Conservation (phyloP, 2,113 vertebrate genomes). For the Acrocephalus arundinaceus region DNA sequence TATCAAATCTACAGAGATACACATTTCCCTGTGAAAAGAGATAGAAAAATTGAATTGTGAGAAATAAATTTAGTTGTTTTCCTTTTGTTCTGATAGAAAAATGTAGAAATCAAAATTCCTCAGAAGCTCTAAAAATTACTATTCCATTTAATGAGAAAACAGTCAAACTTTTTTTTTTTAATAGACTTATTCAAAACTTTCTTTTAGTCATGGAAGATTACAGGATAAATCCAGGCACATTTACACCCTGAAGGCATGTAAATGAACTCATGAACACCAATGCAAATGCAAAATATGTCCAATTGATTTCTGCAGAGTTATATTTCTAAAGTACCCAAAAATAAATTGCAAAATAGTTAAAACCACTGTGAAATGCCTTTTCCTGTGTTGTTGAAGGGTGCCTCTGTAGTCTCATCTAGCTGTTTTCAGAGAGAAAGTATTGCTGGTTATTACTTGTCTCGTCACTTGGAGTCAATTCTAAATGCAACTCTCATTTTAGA, state of each 20-base stretch:
- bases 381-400: not conserved
- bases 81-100: not conserved
- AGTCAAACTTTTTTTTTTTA: not conserved
- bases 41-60: not conserved
- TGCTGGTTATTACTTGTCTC: not conserved
- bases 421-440: not conserved
- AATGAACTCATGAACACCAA: not conserved
- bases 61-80: not conserved
- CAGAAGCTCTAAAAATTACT: not conserved
- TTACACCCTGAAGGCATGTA: not conserved
- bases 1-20: not conserved
- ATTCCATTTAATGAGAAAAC: not conserved
- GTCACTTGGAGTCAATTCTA: not conserved
- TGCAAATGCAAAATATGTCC: not conserved
- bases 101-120: not conserved
- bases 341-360: not conserved
- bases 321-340: not conserved
- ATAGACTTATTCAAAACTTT: not conserved
- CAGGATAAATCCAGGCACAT: not conserved
- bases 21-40: not conserved
- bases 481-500: not conserved
- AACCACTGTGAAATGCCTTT: not conserved
- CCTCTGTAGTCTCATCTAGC: not conserved
- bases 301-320: not conserved
- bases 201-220: not conserved